Base-by-base conservation (phyloP, 1,140 invertebrate species). In the Sinonovacula constricta region DNA sequence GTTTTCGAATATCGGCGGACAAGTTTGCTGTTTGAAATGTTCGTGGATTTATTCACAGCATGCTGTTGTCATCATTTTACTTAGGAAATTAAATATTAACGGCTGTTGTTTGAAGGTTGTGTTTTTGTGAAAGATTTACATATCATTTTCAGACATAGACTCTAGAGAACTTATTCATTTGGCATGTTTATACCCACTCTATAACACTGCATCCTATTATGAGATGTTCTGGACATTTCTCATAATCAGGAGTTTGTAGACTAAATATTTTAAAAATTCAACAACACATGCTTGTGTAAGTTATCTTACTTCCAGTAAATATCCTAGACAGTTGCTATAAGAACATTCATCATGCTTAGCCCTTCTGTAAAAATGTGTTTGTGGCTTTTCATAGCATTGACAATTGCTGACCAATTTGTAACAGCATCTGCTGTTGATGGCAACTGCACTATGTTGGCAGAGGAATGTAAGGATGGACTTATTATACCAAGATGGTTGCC, bases 401-500 rank as follows among this genome's bases (percentile, higher is more conserved):
- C 10, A 36, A 68, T 60, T 10, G 28, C 22, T 34, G 30, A 15
- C 36, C 54, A 65, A 26, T 67, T 54, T 24, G 30, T 60, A 24
- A 7, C 33, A 28, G 33, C 49, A 0, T 15, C 15, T 15, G 54
- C 68, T 18, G 4, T 14, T 26, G 69, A 74, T 0, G 26, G 51
- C 31, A 82, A 56, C 12, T 86, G 85, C 76, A 85, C 76, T 5
- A 66, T 24, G 10, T 51, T 71, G 10, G 74, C 82, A 28, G 67
- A 69, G 39, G 63, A 62, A 30, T 92, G 91, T 79, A 86, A 81
- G 71, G 54, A 85, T 60, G 91, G 91, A 15, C 67, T 91, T 12
- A 60, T 92, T 14, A 63, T 92, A 0, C 90, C 90, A 31, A 65
- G 89, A 56, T 92, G 92, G 92, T 88, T 91, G 71, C 97, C 98